Conservation (phyloP, 2,113 vertebrate species). For the Neolamprologus variostigma region DNA sequence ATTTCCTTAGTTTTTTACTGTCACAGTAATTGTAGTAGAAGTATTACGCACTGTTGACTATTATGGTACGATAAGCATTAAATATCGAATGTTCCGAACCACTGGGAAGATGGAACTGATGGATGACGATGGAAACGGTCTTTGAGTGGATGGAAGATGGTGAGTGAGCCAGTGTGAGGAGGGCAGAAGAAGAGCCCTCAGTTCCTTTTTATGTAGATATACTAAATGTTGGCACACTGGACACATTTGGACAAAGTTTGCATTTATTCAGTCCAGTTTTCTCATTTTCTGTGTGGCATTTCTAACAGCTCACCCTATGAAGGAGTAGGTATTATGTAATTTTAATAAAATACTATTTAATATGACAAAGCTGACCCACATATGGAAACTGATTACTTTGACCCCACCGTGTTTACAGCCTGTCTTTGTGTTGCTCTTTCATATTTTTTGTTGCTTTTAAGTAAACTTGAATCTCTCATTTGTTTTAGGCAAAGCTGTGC, state of each 20-base stretch:
- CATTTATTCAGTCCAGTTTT: background rate
- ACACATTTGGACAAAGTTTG: background rate
- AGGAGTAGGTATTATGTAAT: background rate
- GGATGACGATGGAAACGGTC: fast-evolving
- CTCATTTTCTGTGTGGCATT: background rate
- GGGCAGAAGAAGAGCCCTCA: background rate
- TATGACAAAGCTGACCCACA: background rate
- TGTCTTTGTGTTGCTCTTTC: background rate
- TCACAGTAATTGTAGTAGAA: background rate
- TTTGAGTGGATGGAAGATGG: background rate
- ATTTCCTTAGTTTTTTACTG: background rate
- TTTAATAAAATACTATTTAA: background rate
- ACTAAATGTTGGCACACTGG: background rate
- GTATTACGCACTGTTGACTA: background rate
- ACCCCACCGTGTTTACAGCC: background rate
- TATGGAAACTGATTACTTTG: background rate
- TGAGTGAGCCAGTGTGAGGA: background rate
- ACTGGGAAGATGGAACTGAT: background rate
- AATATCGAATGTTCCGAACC: background rate
- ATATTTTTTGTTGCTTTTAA: background rate
- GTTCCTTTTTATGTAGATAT: background rate
- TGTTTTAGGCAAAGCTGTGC: background rate
- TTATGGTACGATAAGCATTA: background rate
- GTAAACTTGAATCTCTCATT: background rate
- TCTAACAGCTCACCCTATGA: background rate